Evolutionary conservation across 2,113 vertebrate species (phyloP).

Genomic region (Trichomycterus rosablanca): DNA sequence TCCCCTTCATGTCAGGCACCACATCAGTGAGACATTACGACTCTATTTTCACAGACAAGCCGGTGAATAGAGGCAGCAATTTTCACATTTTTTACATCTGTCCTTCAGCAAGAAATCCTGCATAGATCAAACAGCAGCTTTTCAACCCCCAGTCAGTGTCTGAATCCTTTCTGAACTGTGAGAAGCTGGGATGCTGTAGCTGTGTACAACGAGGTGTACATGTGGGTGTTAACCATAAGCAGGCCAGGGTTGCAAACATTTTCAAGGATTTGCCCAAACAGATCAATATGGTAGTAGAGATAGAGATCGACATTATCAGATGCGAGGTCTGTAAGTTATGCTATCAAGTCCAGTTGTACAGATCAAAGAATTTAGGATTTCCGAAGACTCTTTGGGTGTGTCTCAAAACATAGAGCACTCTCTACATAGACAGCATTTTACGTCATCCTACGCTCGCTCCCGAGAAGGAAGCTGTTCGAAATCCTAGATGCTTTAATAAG

Average conservation of each 20-base stretch:
- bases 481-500: no score
- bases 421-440: no score
- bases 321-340: no score
- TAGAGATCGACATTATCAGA: no score
- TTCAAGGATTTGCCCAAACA: conserved; percentile 10
- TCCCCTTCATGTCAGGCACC: background rate
- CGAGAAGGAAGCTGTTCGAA: no score
- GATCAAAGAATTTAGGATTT: no score
- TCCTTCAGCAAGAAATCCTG: conserved; percentile 2
- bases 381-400: no score
- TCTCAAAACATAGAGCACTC: no score
- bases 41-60: background rate
- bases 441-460: no score
- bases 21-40: conserved; percentile 3
- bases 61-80: background rate
- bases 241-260: background rate
- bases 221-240: background rate
- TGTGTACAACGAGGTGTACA: background rate
- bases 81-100: background rate
- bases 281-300: no score
- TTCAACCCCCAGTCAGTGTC: background rate
- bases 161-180: background rate
- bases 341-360: no score
- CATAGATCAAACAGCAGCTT: conserved; percentile 1
- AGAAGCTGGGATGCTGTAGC: background rate